A percentile compares a stretch with the other conserved stretches of the same genome.
These are phyloP conservation scores for Drosophila simulans DNA, from an alignment of 1,140 invertebrate genomes.

Conservation along the genomic window DNA sequence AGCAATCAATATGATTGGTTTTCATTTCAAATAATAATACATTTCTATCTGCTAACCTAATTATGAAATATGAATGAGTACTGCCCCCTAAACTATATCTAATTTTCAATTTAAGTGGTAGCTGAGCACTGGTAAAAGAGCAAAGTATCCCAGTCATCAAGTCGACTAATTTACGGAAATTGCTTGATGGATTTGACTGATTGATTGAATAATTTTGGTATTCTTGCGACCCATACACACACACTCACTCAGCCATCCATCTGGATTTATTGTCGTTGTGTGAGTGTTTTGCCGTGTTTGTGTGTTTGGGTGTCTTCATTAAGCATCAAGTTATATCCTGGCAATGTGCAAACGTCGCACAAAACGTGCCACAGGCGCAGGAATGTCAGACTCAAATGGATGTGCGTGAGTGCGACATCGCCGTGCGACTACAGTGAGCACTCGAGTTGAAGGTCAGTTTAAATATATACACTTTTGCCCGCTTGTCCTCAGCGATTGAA, in stretches of 20 bases:
- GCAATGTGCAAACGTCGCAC: constrained; percentile 76
- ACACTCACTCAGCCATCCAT: constrained; percentile 1
- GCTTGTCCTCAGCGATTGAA: too few species aligned
- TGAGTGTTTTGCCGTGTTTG: neutral
- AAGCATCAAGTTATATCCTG: constrained; percentile 80
- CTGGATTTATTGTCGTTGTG: neutral
- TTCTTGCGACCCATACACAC: constrained; percentile 19
- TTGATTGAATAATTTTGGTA: constrained; percentile 72
- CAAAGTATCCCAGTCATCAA: constrained; percentile 52
- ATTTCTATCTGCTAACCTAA: too few species aligned
- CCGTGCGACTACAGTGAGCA: constrained; percentile 19
- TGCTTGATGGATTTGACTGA: constrained; percentile 77
- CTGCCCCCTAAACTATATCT: too few species aligned
- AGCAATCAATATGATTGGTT: too few species aligned
- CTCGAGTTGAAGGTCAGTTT: neutral
- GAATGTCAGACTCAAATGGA: constrained; percentile 37
- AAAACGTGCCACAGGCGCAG: constrained; percentile 58
- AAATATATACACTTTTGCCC: too few species aligned
- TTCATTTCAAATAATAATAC: too few species aligned
- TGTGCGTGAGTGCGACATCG: constrained; percentile 36
- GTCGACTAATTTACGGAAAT: constrained; percentile 73
- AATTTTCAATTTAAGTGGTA: constrained; percentile 5
- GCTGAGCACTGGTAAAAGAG: constrained; percentile 8
- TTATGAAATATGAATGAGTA: too few species aligned
- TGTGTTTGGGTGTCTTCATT: constrained; percentile 70